Base-by-base conservation (phyloP, 2,888 invertebrate species). In the Nephrocerus scutellatus region DNA sequence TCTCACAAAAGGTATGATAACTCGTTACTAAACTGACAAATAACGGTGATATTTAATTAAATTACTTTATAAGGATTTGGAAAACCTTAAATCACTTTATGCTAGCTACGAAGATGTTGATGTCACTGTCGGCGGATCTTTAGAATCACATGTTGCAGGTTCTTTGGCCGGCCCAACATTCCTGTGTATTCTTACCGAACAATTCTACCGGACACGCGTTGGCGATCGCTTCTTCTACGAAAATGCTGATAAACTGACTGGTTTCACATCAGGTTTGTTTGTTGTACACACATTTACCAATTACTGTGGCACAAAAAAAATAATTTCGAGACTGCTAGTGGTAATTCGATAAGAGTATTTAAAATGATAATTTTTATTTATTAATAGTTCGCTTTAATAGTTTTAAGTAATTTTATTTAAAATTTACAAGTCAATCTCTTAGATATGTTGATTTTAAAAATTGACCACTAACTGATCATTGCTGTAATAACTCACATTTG, bases 161-260 rank as follows among this genome's bases (percentile, higher is more conserved):
- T 79, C 89, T 0, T 72, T 84, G 30, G 75, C 84, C 0, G 92
- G 93, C 0, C 91, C 91, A 2, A 90, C 91, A 0, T 90, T 84
- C 74, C 74, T 88, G 3, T 91, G 91, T 60, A 83, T 93, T 48
- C 70, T 92, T 5, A 83, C 84, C 0, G 86, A 85, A 59, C 91
- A 92, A 68, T 92, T 92, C 71, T 84, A 79, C 60, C 75, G 86
- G 47, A 84, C 90, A 1, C 77, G 90, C 53, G 82, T 78, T 7
- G 89, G 88, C 1, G 93, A 93, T 67, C 74, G 91, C 43, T 90
- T 77, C 68, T 92, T 88, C 77, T 91, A 77, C 55, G 87, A 86
- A 64, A 79, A 79, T 51, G 76, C 78, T 5, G 73, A 76, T 42
- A 72, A 76, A 28, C 66, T 72, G 3, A 70, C 67, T 23, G 78